phyloP scores from a whole-genome alignment of 2,888 invertebrate genomes.

The Atrina japonica region DNA sequence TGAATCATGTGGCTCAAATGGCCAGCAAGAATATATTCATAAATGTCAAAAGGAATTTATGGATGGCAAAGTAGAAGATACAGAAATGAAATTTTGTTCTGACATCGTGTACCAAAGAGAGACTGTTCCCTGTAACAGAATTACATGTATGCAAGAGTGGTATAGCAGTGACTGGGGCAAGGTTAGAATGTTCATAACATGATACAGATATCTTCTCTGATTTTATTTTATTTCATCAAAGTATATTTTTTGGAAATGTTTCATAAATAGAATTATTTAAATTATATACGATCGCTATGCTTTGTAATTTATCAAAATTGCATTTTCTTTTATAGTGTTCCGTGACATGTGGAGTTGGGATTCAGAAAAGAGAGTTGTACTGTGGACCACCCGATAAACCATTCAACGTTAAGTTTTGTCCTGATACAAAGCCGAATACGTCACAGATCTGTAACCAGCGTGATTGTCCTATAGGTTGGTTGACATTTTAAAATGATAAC shows the following conservation, averaged over 20 bases:
- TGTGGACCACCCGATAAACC: conserved; percentile 58
- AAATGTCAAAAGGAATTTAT: conserved; percentile 31
- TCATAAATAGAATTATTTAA: no score
- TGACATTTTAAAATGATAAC: not conserved
- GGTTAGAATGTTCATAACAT: no score
- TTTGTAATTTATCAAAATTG: no score
- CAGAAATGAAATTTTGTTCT: conserved; percentile 35
- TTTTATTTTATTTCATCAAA: no score
- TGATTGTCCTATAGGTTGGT: conserved; percentile 6
- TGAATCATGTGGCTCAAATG: conserved; percentile 48
- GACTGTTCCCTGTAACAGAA: conserved; percentile 41
- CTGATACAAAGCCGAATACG: conserved; percentile 50
- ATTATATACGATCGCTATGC: no score
- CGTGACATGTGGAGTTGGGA: conserved; percentile 64
- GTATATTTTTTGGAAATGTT: no score
- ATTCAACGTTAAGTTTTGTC: conserved; percentile 50
- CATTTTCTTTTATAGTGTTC: conserved; percentile 60
- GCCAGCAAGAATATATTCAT: conserved; percentile 28
- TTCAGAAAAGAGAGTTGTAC: conserved; percentile 60
- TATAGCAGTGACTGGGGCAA: conserved; percentile 30
- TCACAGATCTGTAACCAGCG: conserved; percentile 7
- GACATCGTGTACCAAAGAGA: conserved; percentile 11
- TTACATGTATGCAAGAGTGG: conserved; percentile 39
- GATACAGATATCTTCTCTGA: no score
- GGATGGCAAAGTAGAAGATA: conserved; percentile 5